Base-by-base conservation (phyloP, 2,797 vertebrate species). In the Microctenopoma lineatum region DNA sequence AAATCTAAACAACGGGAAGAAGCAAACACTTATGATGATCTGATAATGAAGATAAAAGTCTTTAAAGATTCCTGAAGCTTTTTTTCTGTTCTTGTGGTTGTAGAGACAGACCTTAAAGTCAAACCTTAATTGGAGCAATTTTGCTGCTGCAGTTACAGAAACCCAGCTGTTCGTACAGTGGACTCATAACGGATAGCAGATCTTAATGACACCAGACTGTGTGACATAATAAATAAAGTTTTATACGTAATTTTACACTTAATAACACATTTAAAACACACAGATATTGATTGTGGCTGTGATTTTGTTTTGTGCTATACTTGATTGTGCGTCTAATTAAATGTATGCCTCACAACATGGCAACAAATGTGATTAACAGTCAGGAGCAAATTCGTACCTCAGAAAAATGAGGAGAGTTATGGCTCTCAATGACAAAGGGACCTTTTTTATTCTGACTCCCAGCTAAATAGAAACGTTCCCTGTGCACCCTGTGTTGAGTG, bases 401-500 rank as follows among this genome's bases (percentile, higher is more conserved):
- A 66, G 59, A 21, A 80, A 82, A 80, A 87, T 81, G 27, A 81
- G 61, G 54, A 85, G 79, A 56, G 60, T 65, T 66, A 52, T 66
- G 69, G 61, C 55, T 48, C 65, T 42, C 54, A 25, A 32, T 48
- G 57, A 92, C 87, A 90, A 90, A 90, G 79, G 61, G 62, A 59
- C 55, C 68, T 84, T 87, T 87, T 81, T 84, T 59, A 73, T 72
- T 73, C 51, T 78, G 69, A 77, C 84, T 82, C 68, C 75, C 77
- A 84, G 86, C 81, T 45, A 89, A 77, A 72, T 47, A 29, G 76
- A 56, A 79, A 75, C 73, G 70, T 66, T 75, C 69, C 75, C 77
- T 64, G 71, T 59, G 7, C 3, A 62, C 74, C 88, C 77, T 89
- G 82, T 80, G 81, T 86, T 12, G 50, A 57, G 62, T 44, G 77